Evolutionary conservation across 2,888 invertebrate species (phyloP).

Genomic region (Xanthia togata): DNA sequence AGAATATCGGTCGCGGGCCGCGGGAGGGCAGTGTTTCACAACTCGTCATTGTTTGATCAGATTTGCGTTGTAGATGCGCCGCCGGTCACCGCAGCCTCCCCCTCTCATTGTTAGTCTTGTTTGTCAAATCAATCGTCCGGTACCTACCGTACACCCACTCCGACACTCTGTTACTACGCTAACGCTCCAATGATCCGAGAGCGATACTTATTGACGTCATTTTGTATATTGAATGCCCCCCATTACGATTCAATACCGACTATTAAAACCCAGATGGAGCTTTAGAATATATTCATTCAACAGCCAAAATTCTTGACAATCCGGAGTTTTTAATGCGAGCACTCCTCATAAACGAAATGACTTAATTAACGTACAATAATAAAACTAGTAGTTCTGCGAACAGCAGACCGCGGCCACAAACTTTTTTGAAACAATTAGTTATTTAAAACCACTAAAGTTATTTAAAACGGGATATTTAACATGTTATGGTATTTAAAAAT

Average conservation of each 20-base stretch:
- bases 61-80: conserved; percentile 81
- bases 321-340: background rate
- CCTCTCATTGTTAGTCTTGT: conserved; percentile 72
- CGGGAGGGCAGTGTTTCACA: conserved; percentile 71
- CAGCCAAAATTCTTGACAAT: background rate
- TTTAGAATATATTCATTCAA: background rate
- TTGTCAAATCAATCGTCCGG: conserved; percentile 61
- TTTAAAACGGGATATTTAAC: no score
- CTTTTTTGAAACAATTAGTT: no score
- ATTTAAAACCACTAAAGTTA: no score
- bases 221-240: background rate
- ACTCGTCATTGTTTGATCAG: conserved; percentile 83
- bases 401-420: no score
- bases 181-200: background rate
- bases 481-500: no score
- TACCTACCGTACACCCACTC: conserved; percentile 24
- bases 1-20: background rate
- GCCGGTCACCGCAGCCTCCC: conserved; percentile 46
- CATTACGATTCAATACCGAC: background rate
- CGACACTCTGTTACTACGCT: background rate
- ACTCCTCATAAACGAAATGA: background rate
- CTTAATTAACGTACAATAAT: no score
- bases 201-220: background rate
- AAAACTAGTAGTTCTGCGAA: no score
- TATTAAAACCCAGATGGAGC: background rate